phyloP scores from a whole-genome alignment of 2,797 vertebrate genomes.

The Helarctos malayanus region DNA sequence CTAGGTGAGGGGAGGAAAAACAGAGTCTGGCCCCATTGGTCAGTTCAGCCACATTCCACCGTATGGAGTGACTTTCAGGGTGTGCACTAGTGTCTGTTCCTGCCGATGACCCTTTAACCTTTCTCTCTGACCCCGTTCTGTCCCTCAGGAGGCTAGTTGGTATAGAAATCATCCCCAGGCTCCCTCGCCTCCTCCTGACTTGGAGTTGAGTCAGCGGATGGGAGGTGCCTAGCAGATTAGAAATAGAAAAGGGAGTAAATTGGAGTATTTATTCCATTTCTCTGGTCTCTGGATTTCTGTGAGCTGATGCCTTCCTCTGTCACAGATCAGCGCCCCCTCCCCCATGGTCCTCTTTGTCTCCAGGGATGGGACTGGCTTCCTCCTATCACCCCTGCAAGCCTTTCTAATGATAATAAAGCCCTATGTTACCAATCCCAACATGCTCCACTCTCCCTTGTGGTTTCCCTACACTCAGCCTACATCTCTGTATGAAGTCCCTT shows the following conservation, averaged over 20 bases:
- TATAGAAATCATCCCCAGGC: neutral
- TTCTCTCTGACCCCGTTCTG: neutral
- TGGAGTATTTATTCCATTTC: neutral
- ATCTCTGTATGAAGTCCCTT: neutral
- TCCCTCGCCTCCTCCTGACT: neutral
- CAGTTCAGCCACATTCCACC: accelerated
- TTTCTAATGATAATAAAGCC: accelerated
- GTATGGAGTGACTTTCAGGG: neutral
- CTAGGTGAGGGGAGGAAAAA: neutral
- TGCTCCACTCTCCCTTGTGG: accelerated
- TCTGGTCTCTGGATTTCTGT: neutral
- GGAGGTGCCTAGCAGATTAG: neutral
- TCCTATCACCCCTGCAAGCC: neutral
- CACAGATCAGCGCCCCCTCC: too few relatives aligned
- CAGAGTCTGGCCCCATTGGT: accelerated
- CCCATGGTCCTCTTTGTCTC: neutral
- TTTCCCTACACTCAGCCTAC: too few relatives aligned
- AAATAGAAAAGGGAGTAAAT: neutral
- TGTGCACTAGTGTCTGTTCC: neutral
- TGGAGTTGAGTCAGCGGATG: neutral
- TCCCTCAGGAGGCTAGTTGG: neutral
- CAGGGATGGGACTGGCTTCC: neutral
- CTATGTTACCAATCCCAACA: neutral
- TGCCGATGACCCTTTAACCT: neutral
- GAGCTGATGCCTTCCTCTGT: accelerated